Evolutionary conservation across 2,113 vertebrate species (phyloP).

Genomic region (Alligator sinensis): DNA sequence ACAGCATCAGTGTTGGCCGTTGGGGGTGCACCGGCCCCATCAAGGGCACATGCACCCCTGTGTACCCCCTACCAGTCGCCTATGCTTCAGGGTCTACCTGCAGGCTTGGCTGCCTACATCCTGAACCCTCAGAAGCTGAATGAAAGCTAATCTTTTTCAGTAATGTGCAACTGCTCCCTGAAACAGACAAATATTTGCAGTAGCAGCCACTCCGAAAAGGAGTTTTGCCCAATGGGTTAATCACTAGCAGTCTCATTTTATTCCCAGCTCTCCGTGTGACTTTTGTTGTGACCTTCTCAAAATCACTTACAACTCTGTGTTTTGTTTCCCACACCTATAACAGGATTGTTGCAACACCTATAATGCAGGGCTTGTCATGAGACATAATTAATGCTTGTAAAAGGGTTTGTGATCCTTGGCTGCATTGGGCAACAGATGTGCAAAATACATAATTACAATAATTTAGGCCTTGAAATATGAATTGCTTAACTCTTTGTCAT

Average conservation of each 20-base stretch:
- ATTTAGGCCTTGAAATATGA: background rate
- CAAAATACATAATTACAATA: background rate
- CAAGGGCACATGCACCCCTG: no score
- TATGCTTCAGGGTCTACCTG: no score
- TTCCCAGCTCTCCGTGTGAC: background rate
- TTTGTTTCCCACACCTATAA: background rate
- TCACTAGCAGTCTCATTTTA: background rate
- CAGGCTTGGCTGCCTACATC: no score
- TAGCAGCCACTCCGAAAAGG: background rate
- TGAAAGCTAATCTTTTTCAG: background rate
- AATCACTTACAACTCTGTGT: background rate
- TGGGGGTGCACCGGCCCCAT: no score
- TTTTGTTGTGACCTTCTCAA: background rate
- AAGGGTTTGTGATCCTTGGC: background rate
- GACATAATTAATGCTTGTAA: background rate
- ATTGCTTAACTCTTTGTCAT: background rate
- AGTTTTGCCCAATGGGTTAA: background rate
- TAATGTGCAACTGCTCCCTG: background rate
- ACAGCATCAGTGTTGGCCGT: no score
- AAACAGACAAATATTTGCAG: background rate
- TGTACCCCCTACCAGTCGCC: no score
- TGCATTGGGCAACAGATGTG: background rate
- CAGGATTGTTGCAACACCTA: background rate
- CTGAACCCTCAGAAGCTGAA: background rate
- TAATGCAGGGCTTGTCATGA: background rate